Conservation (phyloP, 2,888 invertebrate genomes). For the Anthophora plumipes region DNA sequence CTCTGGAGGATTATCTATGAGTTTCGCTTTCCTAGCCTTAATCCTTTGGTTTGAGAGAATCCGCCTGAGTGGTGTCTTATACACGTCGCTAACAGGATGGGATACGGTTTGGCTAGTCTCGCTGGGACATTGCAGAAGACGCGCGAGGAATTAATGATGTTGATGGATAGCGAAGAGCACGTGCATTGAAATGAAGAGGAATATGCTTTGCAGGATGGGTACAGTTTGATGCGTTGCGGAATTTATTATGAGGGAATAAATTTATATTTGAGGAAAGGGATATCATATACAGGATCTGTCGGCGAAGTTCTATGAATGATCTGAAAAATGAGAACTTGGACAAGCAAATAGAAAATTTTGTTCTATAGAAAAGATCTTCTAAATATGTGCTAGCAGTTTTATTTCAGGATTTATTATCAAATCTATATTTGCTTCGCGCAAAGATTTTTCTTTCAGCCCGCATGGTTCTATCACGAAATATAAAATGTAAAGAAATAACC, state of each 20-base stretch:
- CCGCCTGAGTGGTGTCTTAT: constrained; percentile 37
- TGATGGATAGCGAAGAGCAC: constrained; percentile 21
- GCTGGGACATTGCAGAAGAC: constrained; percentile 4
- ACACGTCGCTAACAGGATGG: constrained; percentile 37
- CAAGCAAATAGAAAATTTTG: too few relatives aligned
- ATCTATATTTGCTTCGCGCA: too few relatives aligned
- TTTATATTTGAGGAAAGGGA: background rate
- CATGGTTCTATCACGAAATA: too few relatives aligned
- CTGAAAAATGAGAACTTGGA: too few relatives aligned
- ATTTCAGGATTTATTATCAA: too few relatives aligned
- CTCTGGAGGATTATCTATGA: constrained; percentile 60
- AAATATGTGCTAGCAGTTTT: too few relatives aligned
- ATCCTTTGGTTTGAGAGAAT: constrained; percentile 67
- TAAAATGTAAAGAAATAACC: too few relatives aligned
- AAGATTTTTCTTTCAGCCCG: too few relatives aligned
- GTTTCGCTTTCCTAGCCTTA: constrained; percentile 58
- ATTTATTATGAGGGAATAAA: background rate
- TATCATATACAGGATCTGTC: too few relatives aligned
- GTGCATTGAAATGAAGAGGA: background rate
- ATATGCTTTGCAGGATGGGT: background rate
- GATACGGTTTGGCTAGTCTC: constrained; percentile 24
- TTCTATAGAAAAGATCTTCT: too few relatives aligned
- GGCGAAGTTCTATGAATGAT: too few relatives aligned
- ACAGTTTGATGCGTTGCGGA: background rate
- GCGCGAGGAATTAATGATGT: constrained; percentile 31